Evolutionary conservation across 2,888 invertebrate genomes (phyloP), one percentile per base, ranked within the genome.

Genomic region (Ellobium chinense): DNA sequence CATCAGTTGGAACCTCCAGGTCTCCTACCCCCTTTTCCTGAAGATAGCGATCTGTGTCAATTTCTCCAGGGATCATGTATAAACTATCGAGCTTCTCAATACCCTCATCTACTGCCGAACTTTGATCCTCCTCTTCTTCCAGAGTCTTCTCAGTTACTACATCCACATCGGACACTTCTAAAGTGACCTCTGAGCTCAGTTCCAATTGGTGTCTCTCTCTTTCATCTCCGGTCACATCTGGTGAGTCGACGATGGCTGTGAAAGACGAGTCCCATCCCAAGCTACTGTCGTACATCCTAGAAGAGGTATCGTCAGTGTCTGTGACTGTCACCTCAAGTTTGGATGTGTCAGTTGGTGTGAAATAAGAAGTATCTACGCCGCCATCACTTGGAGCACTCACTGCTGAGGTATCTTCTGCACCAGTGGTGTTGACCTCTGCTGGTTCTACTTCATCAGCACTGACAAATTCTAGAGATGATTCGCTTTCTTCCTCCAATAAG

Each of bases 101-200:
- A 60, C 66, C 54, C 34, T 78, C 60, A 37, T 75, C 46, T 31
- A 34, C 7, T 46, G 21, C 2, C 18, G 24, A 29, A 0, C 36
- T 56, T 18, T 34, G 34, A 56, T 18, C 1, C 14, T 34, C 31
- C 0, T 24, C 34, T 21, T 34, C 56, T 29, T 14, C 1, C 56
- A 56, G 31, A 1, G 21, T 2, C 27, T 21, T 31, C n/a, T 78
- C 60, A 34, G 34, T 60, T 39, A 78, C 76, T 18, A 63, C 29
- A n/a, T 62, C 62, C 3, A 70, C 27, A 36, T 72, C 74, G n/a
- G 72, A 39, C 24, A 56, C 14, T 21, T 78, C 69, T 29, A 36
- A 4, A 14, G 65, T 63, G 27, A 46, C 60, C 27, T 81, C 81
- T 62, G 65, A 36, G 29, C 63, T 80, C 18, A 24, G 62, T 24